These are phyloP conservation scores for Tinamus major DNA, from an alignment of 2,797 vertebrate species.

Conservation along the genomic window DNA sequence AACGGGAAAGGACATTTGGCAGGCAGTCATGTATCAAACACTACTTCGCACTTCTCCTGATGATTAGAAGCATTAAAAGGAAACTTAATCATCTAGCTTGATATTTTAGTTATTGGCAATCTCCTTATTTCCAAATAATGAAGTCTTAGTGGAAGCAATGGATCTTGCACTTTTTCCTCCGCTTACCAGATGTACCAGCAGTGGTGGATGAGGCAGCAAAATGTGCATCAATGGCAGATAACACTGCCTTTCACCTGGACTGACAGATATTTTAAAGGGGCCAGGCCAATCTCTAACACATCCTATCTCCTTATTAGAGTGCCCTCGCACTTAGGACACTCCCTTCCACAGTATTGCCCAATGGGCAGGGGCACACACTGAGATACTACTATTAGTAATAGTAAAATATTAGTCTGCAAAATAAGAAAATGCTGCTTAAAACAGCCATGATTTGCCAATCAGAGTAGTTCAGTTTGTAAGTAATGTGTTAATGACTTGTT, in stretches of 20 bases:
- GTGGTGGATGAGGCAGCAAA: not conserved
- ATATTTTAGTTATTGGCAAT: constrained; percentile 27
- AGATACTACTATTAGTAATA: not conserved
- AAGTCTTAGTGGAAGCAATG: constrained; percentile 1
- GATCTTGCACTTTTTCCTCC: not conserved
- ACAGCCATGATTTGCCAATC: not conserved
- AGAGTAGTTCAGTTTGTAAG: not conserved
- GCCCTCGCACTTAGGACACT: not conserved
- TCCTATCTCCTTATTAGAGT: fast-evolving
- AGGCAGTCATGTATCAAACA: not conserved
- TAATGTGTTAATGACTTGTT: not conserved
- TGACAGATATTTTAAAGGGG: not conserved
- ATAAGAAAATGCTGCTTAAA: not conserved
- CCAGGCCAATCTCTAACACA: not conserved
- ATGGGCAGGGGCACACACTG: not conserved
- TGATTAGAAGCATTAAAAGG: constrained; percentile 25
- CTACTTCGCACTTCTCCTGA: constrained; percentile 34
- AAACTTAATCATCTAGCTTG: constrained; percentile 1
- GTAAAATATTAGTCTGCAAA: not conserved
- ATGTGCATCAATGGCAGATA: not conserved
- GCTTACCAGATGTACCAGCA: not conserved
- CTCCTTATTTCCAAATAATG: constrained; percentile 31
- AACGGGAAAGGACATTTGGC: constrained; percentile 25
- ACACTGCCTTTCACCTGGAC: fast-evolving
- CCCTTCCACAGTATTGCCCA: not conserved